Percentiles rank a stretch among this genome's conserved stretches.
phyloP scores from a whole-genome alignment of 2,888 invertebrate genomes.

The Agrotis ipsilon region DNA sequence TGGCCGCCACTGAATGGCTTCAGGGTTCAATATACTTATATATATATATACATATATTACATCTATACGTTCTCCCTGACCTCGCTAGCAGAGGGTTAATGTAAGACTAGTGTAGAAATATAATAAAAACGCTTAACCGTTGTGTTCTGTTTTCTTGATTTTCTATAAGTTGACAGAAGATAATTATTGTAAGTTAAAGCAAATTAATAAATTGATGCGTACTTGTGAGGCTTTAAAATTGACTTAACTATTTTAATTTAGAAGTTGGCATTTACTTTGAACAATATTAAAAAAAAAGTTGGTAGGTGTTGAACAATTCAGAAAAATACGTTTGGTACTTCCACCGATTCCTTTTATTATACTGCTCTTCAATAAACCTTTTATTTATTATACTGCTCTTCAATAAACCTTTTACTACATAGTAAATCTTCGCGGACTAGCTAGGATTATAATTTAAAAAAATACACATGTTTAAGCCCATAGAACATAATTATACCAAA shows the following conservation, averaged over 20 bases:
- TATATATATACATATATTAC: slow-evolving; percentile 16
- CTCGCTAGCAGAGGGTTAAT: slow-evolving; percentile 45
- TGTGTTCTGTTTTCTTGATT: neutral
- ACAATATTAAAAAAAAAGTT: too few relatives aligned
- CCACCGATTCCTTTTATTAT: too few relatives aligned
- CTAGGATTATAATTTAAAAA: too few relatives aligned
- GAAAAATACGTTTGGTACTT: too few relatives aligned
- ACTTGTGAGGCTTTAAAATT: neutral
- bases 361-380: too few relatives aligned
- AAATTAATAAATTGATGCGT: neutral
- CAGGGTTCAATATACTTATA: slow-evolving; percentile 52
- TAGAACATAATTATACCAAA: neutral
- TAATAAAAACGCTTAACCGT: slow-evolving; percentile 4
- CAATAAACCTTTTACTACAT: too few relatives aligned
- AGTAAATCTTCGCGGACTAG: too few relatives aligned
- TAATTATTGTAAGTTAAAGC: neutral
- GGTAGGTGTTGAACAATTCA: too few relatives aligned
- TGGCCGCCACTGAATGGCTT: slow-evolving; percentile 61
- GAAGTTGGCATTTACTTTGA: neutral
- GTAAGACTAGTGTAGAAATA: slow-evolving; percentile 2
- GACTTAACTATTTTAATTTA: neutral
- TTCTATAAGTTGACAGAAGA: neutral
- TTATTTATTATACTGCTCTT: too few relatives aligned
- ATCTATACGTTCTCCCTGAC: slow-evolving; percentile 41
- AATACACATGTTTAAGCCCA: too few relatives aligned